phyloP scores from a whole-genome alignment of 2,797 vertebrate species.

The Eidolon dupreanum region DNA sequence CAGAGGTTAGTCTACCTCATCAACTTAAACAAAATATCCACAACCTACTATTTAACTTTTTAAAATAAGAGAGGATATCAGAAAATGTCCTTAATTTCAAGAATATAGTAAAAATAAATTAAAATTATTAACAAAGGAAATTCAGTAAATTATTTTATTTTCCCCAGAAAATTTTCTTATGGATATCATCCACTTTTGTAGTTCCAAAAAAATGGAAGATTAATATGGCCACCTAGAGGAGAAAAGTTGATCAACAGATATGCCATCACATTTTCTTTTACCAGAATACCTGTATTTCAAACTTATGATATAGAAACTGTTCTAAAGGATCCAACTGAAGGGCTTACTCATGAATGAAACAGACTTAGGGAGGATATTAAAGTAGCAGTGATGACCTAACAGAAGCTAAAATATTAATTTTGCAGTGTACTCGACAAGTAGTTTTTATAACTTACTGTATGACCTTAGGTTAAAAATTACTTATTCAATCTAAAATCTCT shows the following conservation, averaged over 20 bases:
- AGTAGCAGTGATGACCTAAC: background rate
- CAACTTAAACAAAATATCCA: slow-evolving; percentile 27
- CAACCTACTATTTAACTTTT: background rate
- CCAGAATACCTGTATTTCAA: background rate
- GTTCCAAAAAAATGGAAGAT: slow-evolving; percentile 77
- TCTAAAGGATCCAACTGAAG: background rate
- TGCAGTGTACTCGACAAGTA: background rate
- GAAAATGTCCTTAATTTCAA: slow-evolving; percentile 53
- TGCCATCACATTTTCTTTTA: slow-evolving; percentile 20
- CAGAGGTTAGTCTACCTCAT: background rate
- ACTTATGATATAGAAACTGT: background rate
- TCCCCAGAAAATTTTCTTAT: slow-evolving; percentile 46
- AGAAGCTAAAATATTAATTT: background rate
- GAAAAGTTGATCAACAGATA: slow-evolving; percentile 79
- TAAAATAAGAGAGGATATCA: slow-evolving; percentile 33
- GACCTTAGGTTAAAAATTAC: background rate
- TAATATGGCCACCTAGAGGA: slow-evolving; percentile 88
- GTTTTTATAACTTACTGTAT: background rate
- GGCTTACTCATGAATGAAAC: background rate
- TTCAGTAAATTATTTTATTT: background rate
- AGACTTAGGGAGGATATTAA: background rate
- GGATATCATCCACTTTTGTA: slow-evolving; percentile 21
- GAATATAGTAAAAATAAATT: slow-evolving; percentile 27
- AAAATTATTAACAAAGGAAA: slow-evolving; percentile 44
- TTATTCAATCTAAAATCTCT: background rate